Evolutionary conservation across 2,888 invertebrate genomes (phyloP), one percentile per base, ranked within the genome.

Genomic region (Hyposoter didymator): DNA sequence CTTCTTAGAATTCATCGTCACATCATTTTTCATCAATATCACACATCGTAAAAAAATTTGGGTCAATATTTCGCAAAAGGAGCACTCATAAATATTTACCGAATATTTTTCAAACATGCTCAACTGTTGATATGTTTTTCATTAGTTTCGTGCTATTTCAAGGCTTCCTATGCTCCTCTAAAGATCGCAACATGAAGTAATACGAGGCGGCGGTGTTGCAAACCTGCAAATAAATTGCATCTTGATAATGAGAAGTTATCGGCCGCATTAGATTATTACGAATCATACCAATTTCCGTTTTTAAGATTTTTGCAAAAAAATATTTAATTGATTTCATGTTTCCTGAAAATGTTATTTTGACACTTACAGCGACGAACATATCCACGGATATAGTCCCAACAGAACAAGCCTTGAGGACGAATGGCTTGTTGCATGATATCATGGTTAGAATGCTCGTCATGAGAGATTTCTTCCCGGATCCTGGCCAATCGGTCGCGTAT

Each of bases 361-460:
- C 2, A 86, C 85, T 84, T 69, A 86, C 87, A 35, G 82, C 73
- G 49, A 83, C 47, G 14, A 88, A 88, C 80, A 88, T 87, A 8
- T 88, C 82, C 12, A 85, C 82, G 12, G 88, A 88, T 62, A 88
- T 82, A 0, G 69, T 76, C 10, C 82, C 73, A 47, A 79, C 72
- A 19, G 74, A 82, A 62, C 82, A 84, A 14, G 87, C 84, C 3
- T 52, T 87, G 19, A 88, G 67, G 3, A 64, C 72, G 28, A 81
- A 22, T 17, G 85, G 82, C 64, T 74, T 72, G 69, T 45, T 80
- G 52, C 82, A 85, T 10, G 74, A 59, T 10, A 88, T 47, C 83
- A 87, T 88, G 6, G 86, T 82, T 0, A 86, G 55, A 28, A 88
- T 45, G 5, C 76, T 78, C 14, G 80, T 79, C 78, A 81, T 86